Conservation (phyloP, 2,797 vertebrate genomes). For the Girardinus metallicus region DNA sequence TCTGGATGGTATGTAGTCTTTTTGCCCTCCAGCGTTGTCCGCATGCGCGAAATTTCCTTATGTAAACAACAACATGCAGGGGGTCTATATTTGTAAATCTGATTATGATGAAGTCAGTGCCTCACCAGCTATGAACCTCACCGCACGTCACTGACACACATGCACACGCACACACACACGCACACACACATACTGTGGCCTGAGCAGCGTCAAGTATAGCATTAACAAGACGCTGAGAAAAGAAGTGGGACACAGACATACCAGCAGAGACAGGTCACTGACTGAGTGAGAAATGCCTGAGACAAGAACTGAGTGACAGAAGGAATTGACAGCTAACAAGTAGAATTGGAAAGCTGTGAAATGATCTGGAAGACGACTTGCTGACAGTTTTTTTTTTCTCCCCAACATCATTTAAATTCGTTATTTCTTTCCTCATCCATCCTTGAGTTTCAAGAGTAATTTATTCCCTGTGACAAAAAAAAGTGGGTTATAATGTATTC, state of each 20-base stretch:
- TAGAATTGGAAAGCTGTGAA: conserved; percentile 32
- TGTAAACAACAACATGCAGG: no score
- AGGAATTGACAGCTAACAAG: conserved; percentile 42
- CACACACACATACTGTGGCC: not conserved
- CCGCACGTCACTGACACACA: no score
- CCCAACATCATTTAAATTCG: not conserved
- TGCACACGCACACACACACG: not conserved
- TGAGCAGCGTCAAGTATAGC: conserved; percentile 15
- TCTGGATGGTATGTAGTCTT: no score
- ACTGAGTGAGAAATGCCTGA: conserved; percentile 3
- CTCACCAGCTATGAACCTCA: no score
- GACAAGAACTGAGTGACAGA: conserved; percentile 22
- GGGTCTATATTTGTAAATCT: no score
- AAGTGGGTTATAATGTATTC: not conserved
- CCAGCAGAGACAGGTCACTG: conserved; percentile 4
- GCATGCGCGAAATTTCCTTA: no score
- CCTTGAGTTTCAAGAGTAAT: not conserved
- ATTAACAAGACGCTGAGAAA: conserved; percentile 10
- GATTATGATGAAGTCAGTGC: no score
- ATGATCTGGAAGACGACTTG: conserved; percentile 17
- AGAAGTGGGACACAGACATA: conserved; percentile 9
- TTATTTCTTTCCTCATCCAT: not conserved
- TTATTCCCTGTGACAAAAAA: not conserved
- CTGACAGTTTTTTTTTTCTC: not conserved
- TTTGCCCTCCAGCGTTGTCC: no score